A percentile compares a stretch with the other conserved stretches of the same genome.
Conservation (phyloP, 1,140 invertebrate genomes). For the Cyphomyrmex costatus region DNA sequence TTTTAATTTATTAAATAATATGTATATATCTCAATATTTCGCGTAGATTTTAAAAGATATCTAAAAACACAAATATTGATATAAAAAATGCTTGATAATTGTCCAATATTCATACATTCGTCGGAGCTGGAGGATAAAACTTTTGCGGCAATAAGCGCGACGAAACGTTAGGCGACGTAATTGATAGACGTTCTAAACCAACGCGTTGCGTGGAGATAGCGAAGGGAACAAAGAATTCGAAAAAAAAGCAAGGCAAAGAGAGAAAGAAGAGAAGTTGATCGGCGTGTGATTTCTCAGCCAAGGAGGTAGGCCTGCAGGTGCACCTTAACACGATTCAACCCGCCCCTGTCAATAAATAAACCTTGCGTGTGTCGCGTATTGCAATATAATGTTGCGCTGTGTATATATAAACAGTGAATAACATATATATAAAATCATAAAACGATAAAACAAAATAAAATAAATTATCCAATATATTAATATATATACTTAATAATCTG, state of each 20-base stretch:
- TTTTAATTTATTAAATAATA: background rate
- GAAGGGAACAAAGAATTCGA: constrained; percentile 5
- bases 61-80: constrained; percentile 4
- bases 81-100: background rate
- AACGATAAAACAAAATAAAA: constrained; percentile 87
- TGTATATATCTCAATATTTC: background rate
- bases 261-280: constrained; percentile 61
- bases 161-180: constrained; percentile 14
- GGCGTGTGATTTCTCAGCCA: constrained; percentile 53
- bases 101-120: background rate
- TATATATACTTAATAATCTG: constrained; percentile 84
- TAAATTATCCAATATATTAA: constrained; percentile 86
- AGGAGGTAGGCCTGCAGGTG: constrained; percentile 70
- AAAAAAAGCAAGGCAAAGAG: constrained; percentile 44
- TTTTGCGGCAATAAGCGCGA: background rate
- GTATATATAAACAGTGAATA: constrained; percentile 84
- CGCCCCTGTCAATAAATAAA: constrained; percentile 72
- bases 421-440: constrained; percentile 87
- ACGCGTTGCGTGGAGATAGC: background rate
- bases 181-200: background rate
- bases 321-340: constrained; percentile 66
- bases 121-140: background rate
- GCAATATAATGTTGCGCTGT: constrained; percentile 69
- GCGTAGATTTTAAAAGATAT: background rate
- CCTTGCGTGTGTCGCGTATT: constrained; percentile 54